Evolutionary conservation across 35 echinoderm and acorn worm genomes (phyloP).

Genomic region (Apostichopus parvimensis): DNA sequence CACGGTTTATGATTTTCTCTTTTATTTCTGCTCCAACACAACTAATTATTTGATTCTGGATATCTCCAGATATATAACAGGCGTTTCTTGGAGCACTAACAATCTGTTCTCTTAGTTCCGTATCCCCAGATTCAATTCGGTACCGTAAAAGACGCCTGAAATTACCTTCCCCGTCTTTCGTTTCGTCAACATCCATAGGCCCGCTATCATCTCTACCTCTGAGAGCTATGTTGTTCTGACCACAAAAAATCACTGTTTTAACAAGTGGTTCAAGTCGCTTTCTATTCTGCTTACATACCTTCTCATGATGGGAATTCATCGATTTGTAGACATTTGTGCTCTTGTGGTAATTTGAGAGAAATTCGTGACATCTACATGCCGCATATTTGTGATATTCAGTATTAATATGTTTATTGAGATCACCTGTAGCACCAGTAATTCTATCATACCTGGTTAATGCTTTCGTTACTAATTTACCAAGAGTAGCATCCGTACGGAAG

Average conservation of each 20-base stretch:
- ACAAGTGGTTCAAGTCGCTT: not conserved
- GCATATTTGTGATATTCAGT: not conserved
- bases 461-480: not conserved
- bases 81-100: slow-evolving; percentile 3
- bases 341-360: not conserved
- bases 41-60: not conserved
- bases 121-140: not conserved
- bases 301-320: not conserved
- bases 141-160: slow-evolving; percentile 1
- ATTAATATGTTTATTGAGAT: not conserved
- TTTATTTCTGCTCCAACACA: slow-evolving; percentile 1
- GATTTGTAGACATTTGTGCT: slow-evolving; percentile 5
- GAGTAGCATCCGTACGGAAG: not conserved
- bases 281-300: not conserved
- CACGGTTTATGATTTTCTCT: not conserved
- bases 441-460: not conserved
- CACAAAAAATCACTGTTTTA: slow-evolving; percentile 4
- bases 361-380: not conserved
- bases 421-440: not conserved
- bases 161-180: not conserved
- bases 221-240: not conserved
- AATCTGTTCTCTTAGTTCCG: not conserved
- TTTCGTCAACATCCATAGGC: not conserved
- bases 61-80: not conserved
- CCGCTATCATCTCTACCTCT: not conserved